phyloP scores from a whole-genome alignment of 64 coral and sea anemone genomes.

The Actinia equina region DNA sequence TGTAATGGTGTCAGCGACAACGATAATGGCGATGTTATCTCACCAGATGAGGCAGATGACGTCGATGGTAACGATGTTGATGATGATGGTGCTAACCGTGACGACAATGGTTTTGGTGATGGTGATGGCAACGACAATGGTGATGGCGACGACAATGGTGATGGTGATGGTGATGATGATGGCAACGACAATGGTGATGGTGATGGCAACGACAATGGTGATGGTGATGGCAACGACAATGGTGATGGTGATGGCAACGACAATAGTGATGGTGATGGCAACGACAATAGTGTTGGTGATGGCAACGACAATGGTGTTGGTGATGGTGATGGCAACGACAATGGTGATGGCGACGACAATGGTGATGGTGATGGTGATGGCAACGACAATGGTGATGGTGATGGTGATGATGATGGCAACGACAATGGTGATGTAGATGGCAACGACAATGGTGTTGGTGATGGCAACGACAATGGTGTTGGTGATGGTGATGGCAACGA shows the following conservation, averaged over 20 bases:
- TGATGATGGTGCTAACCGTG: not conserved
- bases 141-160: not conserved
- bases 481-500: not conserved
- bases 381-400: not conserved
- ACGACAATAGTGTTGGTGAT: not conserved
- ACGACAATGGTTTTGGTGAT: too few species aligned
- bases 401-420: not conserved
- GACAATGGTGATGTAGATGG: not conserved
- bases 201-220: not conserved
- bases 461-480: not conserved
- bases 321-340: not conserved
- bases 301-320: not conserved
- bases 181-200: not conserved
- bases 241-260: too few species aligned
- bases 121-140: not conserved
- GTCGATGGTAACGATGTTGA: not conserved
- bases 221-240: not conserved
- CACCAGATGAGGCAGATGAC: too few species aligned
- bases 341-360: not conserved
- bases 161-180: not conserved
- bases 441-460: not conserved
- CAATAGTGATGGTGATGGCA: not conserved
- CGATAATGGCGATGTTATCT: too few species aligned
- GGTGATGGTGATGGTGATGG: not conserved
- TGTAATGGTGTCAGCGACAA: too few species aligned